Evolutionary conservation across 2,797 vertebrate species (phyloP).

Genomic region (Betta splendens): DNA sequence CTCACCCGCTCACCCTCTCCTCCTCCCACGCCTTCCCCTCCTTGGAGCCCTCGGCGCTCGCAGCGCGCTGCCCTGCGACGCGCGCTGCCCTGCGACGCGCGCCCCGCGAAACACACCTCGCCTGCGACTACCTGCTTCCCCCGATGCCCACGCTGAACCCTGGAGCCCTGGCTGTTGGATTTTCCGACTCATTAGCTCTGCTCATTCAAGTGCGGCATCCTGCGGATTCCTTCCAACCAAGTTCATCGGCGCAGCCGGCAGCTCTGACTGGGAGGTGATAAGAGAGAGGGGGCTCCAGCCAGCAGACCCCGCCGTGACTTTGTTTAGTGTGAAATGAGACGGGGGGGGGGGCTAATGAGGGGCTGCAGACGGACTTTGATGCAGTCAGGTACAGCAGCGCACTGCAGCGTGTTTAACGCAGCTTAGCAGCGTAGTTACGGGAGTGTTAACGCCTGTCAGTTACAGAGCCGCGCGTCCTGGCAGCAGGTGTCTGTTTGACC

Average conservation of each 20-base stretch:
- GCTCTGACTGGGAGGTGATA: conserved; percentile 64
- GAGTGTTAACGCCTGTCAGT: conserved; percentile 80
- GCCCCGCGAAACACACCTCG: conserved; percentile 32
- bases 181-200: conserved; percentile 81
- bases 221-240: conserved; percentile 76
- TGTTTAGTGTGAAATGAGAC: conserved; percentile 75
- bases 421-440: conserved; percentile 74
- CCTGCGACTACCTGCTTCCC: conserved; percentile 58
- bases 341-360: conserved; percentile 62
- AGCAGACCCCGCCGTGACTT: conserved; percentile 61
- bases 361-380: conserved; percentile 37
- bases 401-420: conserved; percentile 74
- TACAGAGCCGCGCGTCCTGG: conserved; percentile 55
- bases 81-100: conserved; percentile 12
- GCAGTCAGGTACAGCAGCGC: conserved; percentile 37
- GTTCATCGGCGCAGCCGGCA: conserved; percentile 68
- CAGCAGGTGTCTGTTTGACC: conserved; percentile 72
- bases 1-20: conserved; percentile 40
- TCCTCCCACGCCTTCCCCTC: conserved; percentile 39
- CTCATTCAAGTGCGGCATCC: conserved; percentile 74
- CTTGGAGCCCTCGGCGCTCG: conserved; percentile 38
- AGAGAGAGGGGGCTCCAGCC: conserved; percentile 54
- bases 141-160: conserved; percentile 69
- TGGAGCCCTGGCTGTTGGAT: conserved; percentile 68
- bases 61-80: conserved; percentile 18